Evolutionary conservation across 1,140 invertebrate genomes (phyloP).

Genomic region (Acromyrmex echinatior): DNA sequence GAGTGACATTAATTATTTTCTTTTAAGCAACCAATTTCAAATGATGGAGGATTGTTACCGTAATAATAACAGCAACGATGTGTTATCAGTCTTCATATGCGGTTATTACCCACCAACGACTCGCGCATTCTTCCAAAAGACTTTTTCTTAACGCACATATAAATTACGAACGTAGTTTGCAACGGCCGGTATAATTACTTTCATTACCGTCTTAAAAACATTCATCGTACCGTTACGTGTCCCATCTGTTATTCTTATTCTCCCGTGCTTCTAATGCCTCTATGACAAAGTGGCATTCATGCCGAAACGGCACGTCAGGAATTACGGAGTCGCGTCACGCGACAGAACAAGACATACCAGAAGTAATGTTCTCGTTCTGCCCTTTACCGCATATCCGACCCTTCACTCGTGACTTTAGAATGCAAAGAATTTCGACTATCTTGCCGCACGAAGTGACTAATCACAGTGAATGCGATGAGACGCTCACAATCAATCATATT

Average conservation of each 20-base stretch:
- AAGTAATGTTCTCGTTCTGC: slow-evolving; percentile 22
- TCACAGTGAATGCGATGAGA: slow-evolving; percentile 16
- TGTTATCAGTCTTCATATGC: not conserved
- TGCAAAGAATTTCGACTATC: slow-evolving; percentile 20
- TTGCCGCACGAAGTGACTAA: slow-evolving; percentile 15
- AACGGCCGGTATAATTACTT: slow-evolving; percentile 45
- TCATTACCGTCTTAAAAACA: slow-evolving; percentile 36
- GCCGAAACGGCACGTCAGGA: slow-evolving; percentile 48
- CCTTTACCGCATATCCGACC: slow-evolving; percentile 39
- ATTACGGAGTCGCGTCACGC: slow-evolving; percentile 43
- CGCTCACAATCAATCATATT: slow-evolving; percentile 18
- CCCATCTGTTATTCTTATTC: slow-evolving; percentile 27
- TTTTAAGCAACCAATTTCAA: not conserved
- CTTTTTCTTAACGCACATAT: slow-evolving; percentile 1
- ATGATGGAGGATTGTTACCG: not conserved
- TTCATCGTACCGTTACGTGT: slow-evolving; percentile 47
- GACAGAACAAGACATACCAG: slow-evolving; percentile 25
- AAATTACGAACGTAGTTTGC: slow-evolving; percentile 33
- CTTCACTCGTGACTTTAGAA: slow-evolving; percentile 42
- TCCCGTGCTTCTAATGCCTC: slow-evolving; percentile 22
- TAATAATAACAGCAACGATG: not conserved
- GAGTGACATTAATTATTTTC: not conserved
- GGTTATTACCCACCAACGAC: not conserved
- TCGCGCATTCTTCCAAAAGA: not conserved
- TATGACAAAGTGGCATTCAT: slow-evolving; percentile 41